Conservation (phyloP, 2,113 vertebrate genomes). For the Siphamia tubifer region DNA sequence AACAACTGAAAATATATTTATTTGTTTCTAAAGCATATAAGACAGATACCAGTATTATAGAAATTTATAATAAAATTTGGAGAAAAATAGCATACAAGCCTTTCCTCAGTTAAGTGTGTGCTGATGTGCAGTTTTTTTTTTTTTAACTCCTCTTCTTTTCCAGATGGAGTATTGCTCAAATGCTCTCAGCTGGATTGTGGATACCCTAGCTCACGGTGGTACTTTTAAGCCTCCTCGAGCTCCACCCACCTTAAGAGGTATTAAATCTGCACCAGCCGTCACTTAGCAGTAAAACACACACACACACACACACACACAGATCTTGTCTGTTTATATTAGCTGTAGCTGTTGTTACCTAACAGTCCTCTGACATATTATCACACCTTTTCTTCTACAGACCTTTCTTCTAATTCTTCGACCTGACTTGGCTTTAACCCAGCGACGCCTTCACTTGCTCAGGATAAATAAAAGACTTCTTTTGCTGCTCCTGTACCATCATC, state of each 20-base stretch:
- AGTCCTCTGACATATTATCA: neutral
- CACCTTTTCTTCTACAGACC: slow-evolving; percentile 19
- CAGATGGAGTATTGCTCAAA: slow-evolving; percentile 86
- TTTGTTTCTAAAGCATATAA: too few relatives aligned
- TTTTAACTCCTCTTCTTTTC: neutral
- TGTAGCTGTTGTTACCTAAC: too few relatives aligned
- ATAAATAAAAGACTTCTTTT: neutral
- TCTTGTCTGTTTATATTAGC: too few relatives aligned
- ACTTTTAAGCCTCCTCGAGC: slow-evolving; percentile 67
- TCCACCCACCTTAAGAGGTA: slow-evolving; percentile 75
- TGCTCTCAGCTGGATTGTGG: slow-evolving; percentile 85
- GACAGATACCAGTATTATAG: too few relatives aligned
- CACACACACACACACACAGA: too few relatives aligned
- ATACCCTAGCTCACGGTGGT: slow-evolving; percentile 78
- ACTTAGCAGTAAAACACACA: too few relatives aligned
- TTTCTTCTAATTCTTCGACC: too few relatives aligned
- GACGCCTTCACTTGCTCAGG: neutral
- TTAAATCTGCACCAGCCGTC: neutral
- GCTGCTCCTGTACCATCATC: neutral
- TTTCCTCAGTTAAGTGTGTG: neutral
- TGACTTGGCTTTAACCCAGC: too few relatives aligned
- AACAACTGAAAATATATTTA: too few relatives aligned
- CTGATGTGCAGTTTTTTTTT: neutral
- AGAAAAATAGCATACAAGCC: too few relatives aligned
- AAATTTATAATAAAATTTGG: too few relatives aligned